Conservation (phyloP, 1,140 invertebrate genomes). For the Calliopsis andreniformis region DNA sequence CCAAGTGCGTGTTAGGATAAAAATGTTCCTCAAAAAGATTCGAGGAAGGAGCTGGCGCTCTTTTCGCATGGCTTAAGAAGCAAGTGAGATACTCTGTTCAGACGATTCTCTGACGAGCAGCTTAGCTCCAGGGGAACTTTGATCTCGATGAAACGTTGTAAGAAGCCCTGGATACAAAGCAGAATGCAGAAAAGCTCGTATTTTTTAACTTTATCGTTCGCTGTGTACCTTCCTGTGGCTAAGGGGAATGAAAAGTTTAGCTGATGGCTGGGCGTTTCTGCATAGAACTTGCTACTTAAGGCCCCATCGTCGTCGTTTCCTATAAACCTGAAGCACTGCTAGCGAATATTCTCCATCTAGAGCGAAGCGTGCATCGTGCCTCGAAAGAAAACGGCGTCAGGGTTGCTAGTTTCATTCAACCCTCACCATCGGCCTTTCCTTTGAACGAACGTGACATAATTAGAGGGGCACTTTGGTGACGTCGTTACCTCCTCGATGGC, state of each 20-base stretch:
- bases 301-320: background rate
- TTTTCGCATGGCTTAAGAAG: background rate
- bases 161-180: background rate
- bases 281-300: background rate
- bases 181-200: background rate
- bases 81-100: no score
- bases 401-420: background rate
- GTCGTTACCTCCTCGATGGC: background rate
- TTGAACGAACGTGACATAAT: conserved; percentile 28
- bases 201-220: background rate
- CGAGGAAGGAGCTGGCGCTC: no score
- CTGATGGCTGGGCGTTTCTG: background rate
- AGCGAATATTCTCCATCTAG: background rate
- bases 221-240: background rate
- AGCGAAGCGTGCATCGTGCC: background rate
- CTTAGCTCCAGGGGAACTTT: background rate
- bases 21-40: no score
- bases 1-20: no score
- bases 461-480: background rate
- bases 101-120: background rate
- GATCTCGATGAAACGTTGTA: background rate
- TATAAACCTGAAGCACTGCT: background rate
- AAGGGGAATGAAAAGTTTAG: background rate
- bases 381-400: background rate
- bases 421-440: background rate